Evolutionary conservation across 2,797 vertebrate genomes (phyloP).

Genomic region (Oryzias sinensis): DNA sequence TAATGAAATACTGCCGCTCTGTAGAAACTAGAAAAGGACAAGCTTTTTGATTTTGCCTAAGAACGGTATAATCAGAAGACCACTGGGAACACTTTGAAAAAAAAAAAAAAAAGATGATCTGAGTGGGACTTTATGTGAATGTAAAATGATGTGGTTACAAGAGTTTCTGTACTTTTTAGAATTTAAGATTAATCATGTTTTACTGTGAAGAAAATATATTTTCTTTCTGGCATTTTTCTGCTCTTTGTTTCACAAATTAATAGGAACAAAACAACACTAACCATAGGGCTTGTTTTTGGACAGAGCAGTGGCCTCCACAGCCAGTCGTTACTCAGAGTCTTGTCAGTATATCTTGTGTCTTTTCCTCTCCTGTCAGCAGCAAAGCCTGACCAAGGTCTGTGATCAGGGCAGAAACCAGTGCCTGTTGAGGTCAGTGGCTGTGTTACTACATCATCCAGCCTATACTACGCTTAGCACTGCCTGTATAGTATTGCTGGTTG

Average conservation of each 20-base stretch:
- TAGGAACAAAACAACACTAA: conserved; percentile 12
- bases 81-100: no score
- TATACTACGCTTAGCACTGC: conserved; percentile 31
- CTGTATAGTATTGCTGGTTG: conserved; percentile 56
- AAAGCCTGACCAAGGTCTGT: conserved; percentile 35
- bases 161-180: not conserved
- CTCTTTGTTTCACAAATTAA: not conserved
- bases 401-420: conserved; percentile 40
- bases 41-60: no score
- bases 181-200: not conserved
- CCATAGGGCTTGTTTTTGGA: conserved; percentile 30
- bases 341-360: conserved; percentile 41
- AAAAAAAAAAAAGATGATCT: no score
- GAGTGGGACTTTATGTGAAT: no score
- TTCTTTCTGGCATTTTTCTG: conserved; percentile 1
- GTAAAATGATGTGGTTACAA: not conserved
- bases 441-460: conserved; percentile 56
- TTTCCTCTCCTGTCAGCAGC: conserved; percentile 51
- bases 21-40: no score
- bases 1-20: no score
- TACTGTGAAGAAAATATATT: conserved; percentile 5
- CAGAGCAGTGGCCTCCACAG: conserved; percentile 16
- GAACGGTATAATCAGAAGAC: no score
- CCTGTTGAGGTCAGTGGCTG: conserved; percentile 57
- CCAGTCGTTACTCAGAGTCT: conserved; percentile 18